A percentile compares a stretch with the other conserved stretches of the same genome.
These are phyloP conservation scores for Pogonomyrmex californicus DNA, from an alignment of 1,140 invertebrate genomes.

Conservation along the genomic window DNA sequence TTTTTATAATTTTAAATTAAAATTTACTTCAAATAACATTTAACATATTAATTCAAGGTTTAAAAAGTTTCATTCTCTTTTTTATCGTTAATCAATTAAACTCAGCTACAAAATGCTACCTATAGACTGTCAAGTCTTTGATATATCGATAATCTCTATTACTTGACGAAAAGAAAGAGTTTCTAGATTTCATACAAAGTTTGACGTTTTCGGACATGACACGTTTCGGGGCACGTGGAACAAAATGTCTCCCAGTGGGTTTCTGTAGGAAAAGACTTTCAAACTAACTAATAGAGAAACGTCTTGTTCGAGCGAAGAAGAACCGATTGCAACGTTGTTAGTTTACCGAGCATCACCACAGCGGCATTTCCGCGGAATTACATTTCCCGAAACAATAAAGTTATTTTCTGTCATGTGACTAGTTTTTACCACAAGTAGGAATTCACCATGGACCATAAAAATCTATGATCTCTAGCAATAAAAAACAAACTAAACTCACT, in stretches of 20 bases:
- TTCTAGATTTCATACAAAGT: slow-evolving; percentile 38
- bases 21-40: neutral
- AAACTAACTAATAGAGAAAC: slow-evolving; percentile 61
- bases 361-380: slow-evolving; percentile 36
- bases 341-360: slow-evolving; percentile 47
- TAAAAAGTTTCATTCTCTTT: neutral
- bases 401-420: slow-evolving; percentile 24
- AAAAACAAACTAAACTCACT: neutral
- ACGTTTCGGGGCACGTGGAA: slow-evolving; percentile 26
- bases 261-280: slow-evolving; percentile 44
- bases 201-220: slow-evolving; percentile 45
- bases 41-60: neutral
- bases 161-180: neutral
- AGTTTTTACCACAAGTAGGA: neutral
- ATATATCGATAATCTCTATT: neutral
- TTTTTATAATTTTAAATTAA: neutral
- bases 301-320: slow-evolving; percentile 40
- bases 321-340: slow-evolving; percentile 49
- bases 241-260: slow-evolving; percentile 50
- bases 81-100: neutral
- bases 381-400: slow-evolving; percentile 34
- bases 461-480: neutral
- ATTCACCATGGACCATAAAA: neutral
- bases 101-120: neutral
- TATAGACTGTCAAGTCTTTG: neutral